Evolutionary conservation across 2,797 vertebrate species (phyloP).

Genomic region (Gouania willdenowi): DNA sequence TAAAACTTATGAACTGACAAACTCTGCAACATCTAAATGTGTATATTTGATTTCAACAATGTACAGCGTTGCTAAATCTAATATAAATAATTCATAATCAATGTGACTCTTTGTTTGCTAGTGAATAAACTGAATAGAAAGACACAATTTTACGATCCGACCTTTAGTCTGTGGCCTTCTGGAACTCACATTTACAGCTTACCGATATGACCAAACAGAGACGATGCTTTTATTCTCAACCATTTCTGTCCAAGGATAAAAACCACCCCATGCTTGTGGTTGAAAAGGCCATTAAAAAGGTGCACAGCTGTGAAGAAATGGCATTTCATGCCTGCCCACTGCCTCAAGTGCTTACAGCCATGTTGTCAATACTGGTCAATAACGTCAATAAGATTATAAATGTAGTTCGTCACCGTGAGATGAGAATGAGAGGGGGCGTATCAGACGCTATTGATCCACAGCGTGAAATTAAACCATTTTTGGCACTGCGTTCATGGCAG

Average conservation of each 20-base stretch:
- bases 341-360: slow-evolving; percentile 42
- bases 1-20: too few relatives aligned
- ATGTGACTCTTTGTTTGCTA: too few relatives aligned
- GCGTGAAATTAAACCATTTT: slow-evolving; percentile 65
- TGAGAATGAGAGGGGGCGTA: slow-evolving; percentile 46
- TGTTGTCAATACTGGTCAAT: slow-evolving; percentile 63
- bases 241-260: slow-evolving; percentile 6
- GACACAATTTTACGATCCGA: too few relatives aligned
- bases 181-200: too few relatives aligned
- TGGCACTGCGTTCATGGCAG: slow-evolving; percentile 43
- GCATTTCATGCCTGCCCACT: slow-evolving; percentile 27
- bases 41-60: too few relatives aligned
- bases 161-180: too few relatives aligned
- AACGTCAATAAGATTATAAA: slow-evolving; percentile 62
- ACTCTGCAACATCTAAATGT: too few relatives aligned
- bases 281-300: slow-evolving; percentile 40
- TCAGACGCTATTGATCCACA: slow-evolving; percentile 62
- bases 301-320: slow-evolving; percentile 43
- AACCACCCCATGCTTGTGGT: slow-evolving; percentile 32
- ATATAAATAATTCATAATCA: too few relatives aligned
- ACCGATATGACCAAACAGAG: too few relatives aligned
- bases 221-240: too few relatives aligned
- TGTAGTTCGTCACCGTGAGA: slow-evolving; percentile 44
- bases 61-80: too few relatives aligned
- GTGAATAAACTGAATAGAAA: too few relatives aligned